These are phyloP conservation scores for Lampris megalopsis DNA, from an alignment of 2,113 vertebrate species.

Conservation along the genomic window DNA sequence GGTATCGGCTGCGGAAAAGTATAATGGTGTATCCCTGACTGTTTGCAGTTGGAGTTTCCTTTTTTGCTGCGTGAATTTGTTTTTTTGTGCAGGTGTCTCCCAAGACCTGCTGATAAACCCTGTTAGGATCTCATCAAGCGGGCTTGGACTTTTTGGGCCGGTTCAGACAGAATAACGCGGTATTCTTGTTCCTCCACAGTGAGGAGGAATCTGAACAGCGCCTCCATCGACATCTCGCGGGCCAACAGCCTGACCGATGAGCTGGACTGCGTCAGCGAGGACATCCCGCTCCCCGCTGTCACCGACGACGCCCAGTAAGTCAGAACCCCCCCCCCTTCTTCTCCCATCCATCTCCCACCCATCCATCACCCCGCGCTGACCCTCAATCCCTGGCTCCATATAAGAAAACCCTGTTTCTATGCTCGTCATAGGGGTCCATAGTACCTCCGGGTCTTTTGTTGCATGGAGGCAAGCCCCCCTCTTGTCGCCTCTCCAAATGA, in stretches of 20 bases:
- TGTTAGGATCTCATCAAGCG: too few relatives aligned
- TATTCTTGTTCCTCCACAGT: slow-evolving; percentile 61
- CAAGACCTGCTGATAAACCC: too few relatives aligned
- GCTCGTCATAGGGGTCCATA: slow-evolving; percentile 7
- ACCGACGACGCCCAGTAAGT: slow-evolving; percentile 84
- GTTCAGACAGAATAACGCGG: background rate
- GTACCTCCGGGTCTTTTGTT: slow-evolving; percentile 58
- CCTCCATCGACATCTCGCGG: slow-evolving; percentile 80
- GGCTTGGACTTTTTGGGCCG: too few relatives aligned
- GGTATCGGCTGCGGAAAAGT: too few relatives aligned
- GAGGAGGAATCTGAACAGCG: slow-evolving; percentile 70
- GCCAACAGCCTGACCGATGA: slow-evolving; percentile 86
- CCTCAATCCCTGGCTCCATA: slow-evolving; percentile 48
- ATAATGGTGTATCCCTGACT: too few relatives aligned
- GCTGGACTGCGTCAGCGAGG: slow-evolving; percentile 82
- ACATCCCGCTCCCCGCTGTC: slow-evolving; percentile 78
- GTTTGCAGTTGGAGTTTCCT: too few relatives aligned
- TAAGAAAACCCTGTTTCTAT: slow-evolving; percentile 53
- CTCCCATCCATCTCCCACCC: slow-evolving; percentile 16
- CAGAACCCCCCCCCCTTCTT: slow-evolving; percentile 1
- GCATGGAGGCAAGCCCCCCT: slow-evolving; percentile 47
- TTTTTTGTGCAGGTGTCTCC: too few relatives aligned
- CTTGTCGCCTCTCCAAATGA: slow-evolving; percentile 58
- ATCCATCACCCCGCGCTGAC: slow-evolving; percentile 58
- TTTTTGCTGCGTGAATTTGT: too few relatives aligned